Base-by-base conservation (phyloP, 2,888 invertebrate species). In the Alsophila aescularia region DNA sequence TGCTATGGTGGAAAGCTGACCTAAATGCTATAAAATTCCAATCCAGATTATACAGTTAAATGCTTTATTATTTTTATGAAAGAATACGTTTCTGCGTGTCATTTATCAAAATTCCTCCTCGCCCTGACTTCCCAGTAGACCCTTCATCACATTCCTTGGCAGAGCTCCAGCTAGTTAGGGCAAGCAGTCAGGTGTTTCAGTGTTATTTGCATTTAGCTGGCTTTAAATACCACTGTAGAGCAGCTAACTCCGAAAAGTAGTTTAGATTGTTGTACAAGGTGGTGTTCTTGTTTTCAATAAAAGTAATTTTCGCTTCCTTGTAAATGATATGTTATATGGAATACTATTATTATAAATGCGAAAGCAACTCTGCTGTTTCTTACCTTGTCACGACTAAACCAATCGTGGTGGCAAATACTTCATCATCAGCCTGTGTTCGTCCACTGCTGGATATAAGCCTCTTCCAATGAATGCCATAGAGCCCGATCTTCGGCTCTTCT, bases 151-250 rank as follows among this genome's bases (percentile, higher is more conserved):
- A 62, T 59, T 55, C 58, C 55, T 53, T 70, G 69, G 70, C 43
- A 12, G 5, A 7, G 21, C 24, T 56, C 71, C 69, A 59, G 39
- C 53, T 51, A 42, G 57, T 62, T 66, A 74, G 66, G 64, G 60
- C 51, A 56, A 44, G 60, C 58, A 52, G 72, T 75, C 74, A 75
- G 75, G 75, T 76, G 76, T 75, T 68, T 68, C 72, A 70, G 69
- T 69, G 70, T 57, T 72, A 69, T 67, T 63, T 66, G 69, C 70
- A 73, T 77, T 73, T 70, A 55, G 45, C 15, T 36, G 34, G 40
- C 62, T 52, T 44, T 39, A 56, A 57, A 71, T 69, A 56, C 55
- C 50, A 54, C 44, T 43, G 39, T 39, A 54, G 2, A 8, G 34
- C 10, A 31, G 31, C 35, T 29, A n/a, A 34, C 31, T 32, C 29